Evolutionary conservation across 2,888 invertebrate species (phyloP).

Genomic region (Galeopsomyia nigrocyanea): DNA sequence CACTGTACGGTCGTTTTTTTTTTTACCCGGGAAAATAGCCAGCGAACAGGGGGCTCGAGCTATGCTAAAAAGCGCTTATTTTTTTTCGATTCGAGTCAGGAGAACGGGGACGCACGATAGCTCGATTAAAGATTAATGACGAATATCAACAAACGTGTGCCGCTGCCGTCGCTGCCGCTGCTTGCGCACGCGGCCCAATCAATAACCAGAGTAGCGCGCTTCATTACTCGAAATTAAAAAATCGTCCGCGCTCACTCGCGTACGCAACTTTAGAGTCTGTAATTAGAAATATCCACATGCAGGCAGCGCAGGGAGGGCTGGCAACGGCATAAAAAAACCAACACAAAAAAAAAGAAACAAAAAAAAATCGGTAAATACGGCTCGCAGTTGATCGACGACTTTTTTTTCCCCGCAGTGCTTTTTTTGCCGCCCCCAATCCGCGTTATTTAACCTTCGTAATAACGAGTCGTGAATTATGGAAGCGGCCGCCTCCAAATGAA

Average conservation of each 20-base stretch:
- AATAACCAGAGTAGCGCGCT: conserved; percentile 54
- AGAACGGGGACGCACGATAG: conserved; percentile 51
- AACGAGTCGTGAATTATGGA: conserved; percentile 47
- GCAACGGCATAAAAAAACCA: neutral
- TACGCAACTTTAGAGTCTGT: conserved; percentile 53
- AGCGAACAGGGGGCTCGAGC: neutral
- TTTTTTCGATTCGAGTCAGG: conserved; percentile 45
- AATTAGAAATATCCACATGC: conserved; percentile 66
- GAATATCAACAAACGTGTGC: conserved; percentile 63
- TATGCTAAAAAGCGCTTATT: conserved; percentile 45
- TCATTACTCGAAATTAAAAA: conserved; percentile 65
- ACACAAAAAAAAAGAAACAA: conserved; percentile 4
- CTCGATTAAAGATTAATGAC: conserved; percentile 67
- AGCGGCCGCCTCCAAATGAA: conserved; percentile 51
- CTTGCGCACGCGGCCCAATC: conserved; percentile 46
- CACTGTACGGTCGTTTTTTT: neutral
- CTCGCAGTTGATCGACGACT: conserved; percentile 57
- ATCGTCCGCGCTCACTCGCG: conserved; percentile 52
- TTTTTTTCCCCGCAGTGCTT: conserved; percentile 25
- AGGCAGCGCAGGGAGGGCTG: neutral
- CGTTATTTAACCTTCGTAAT: conserved; percentile 46
- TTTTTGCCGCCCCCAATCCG: conserved; percentile 16
- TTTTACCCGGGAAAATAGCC: conserved; percentile 33
- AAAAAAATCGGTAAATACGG: conserved; percentile 61
- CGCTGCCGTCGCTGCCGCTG: conserved; percentile 11